Conservation (phyloP, 2,113 vertebrate genomes). For the Eupsittula cactorum region DNA sequence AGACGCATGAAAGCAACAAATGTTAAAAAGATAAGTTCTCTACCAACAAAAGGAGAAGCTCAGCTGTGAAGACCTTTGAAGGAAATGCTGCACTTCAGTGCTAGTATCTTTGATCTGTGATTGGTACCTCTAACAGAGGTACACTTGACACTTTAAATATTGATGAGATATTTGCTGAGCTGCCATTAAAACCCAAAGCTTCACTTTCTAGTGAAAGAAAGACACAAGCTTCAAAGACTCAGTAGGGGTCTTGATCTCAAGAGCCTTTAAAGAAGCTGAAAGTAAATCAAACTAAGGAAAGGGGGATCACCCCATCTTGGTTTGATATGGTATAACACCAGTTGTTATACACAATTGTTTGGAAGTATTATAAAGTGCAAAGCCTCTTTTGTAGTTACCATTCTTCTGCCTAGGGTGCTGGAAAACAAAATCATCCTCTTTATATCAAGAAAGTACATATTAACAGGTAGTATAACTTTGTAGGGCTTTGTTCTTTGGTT, state of each 20-base stretch:
- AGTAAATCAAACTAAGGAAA: slow-evolving; percentile 56
- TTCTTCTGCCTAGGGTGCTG: background rate
- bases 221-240: slow-evolving; percentile 64
- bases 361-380: background rate
- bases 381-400: background rate
- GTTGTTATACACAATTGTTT: slow-evolving; percentile 37
- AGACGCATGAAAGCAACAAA: background rate
- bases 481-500: background rate
- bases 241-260: slow-evolving; percentile 65
- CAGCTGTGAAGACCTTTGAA: slow-evolving; percentile 57
- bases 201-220: slow-evolving; percentile 64
- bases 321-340: slow-evolving; percentile 37
- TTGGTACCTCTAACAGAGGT: slow-evolving; percentile 70
- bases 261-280: slow-evolving; percentile 68
- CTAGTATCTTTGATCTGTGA: slow-evolving; percentile 62
- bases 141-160: slow-evolving; percentile 76
- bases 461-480: background rate
- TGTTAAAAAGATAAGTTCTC: slow-evolving; percentile 39
- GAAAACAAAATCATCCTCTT: background rate
- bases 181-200: slow-evolving; percentile 65
- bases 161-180: slow-evolving; percentile 73
- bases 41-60: slow-evolving; percentile 47
- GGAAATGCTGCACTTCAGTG: slow-evolving; percentile 50
- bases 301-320: slow-evolving; percentile 10
- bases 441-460: background rate